Evolutionary conservation across 2,113 vertebrate species (phyloP).

Genomic region (Urocolius indicus): DNA sequence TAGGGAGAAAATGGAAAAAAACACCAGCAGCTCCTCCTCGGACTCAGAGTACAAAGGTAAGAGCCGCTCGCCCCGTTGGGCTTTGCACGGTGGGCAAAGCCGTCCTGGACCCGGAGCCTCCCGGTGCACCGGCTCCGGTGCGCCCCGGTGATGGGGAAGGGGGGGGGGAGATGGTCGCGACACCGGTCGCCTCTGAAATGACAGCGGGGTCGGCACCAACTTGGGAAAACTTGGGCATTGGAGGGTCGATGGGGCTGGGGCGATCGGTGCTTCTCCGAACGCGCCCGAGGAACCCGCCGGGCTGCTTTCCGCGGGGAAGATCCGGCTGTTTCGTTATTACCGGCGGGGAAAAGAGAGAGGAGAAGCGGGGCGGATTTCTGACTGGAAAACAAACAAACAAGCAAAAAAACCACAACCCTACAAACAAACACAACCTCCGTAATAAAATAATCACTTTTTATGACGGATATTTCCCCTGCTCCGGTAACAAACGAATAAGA

Average conservation of each 20-base stretch:
- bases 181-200: neutral
- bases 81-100: neutral
- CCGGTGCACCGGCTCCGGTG: neutral
- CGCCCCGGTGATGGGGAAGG: neutral
- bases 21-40: constrained; percentile 89
- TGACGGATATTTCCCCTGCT: neutral
- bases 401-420: too few relatives aligned
- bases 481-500: neutral
- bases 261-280: accelerated
- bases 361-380: neutral
- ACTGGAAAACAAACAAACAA: accelerated
- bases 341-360: neutral
- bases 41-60: constrained; percentile 99
- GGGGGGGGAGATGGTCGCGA: neutral
- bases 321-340: neutral
- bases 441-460: neutral
- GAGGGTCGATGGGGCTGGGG: neutral
- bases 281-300: neutral
- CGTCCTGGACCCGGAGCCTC: neutral
- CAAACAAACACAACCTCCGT: neutral
- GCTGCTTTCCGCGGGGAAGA: neutral
- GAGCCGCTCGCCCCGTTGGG: neutral
- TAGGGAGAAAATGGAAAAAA: constrained; percentile 90
- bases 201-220: neutral
- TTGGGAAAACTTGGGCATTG: neutral